A percentile compares a stretch with the other conserved stretches of the same genome.
Evolutionary conservation across 2,888 invertebrate species (phyloP).

Genomic region (Glyphotaelius pellucidus): DNA sequence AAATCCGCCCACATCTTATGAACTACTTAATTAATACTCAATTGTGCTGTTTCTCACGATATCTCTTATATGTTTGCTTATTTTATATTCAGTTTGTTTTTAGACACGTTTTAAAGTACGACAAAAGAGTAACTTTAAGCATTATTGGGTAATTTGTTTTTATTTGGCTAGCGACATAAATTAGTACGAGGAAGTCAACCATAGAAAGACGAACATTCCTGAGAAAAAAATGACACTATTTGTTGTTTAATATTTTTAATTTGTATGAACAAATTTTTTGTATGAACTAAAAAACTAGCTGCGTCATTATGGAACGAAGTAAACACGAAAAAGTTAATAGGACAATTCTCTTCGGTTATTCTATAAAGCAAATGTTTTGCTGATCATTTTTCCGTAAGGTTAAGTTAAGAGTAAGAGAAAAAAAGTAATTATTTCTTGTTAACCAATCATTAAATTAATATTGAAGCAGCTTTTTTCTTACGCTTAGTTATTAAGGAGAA

Average conservation of each 20-base stretch:
- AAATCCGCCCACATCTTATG: background rate
- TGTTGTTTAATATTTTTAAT: background rate
- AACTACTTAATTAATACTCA: background rate
- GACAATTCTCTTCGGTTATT: conserved; percentile 22
- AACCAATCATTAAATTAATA: background rate
- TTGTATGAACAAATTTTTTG: too few species aligned
- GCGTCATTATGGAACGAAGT: conserved; percentile 13
- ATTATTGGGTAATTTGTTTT: background rate
- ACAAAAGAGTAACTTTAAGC: background rate
- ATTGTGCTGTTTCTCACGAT: background rate
- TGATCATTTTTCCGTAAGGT: background rate
- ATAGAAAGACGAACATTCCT: background rate
- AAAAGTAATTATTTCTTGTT: background rate
- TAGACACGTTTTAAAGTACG: background rate
- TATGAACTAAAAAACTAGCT: conserved; percentile 19
- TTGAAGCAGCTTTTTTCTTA: background rate
- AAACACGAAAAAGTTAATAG: conserved; percentile 32
- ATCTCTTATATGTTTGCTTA: background rate
- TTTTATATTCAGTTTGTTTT: background rate
- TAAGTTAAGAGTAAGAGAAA: background rate
- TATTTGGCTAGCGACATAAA: background rate
- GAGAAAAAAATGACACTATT: background rate
- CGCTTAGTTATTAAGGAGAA: too few species aligned
- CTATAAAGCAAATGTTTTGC: background rate
- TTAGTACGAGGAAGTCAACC: conserved; percentile 3